These are phyloP conservation scores for Danio choprae DNA, from an alignment of 2,797 vertebrate species.

Conservation along the genomic window DNA sequence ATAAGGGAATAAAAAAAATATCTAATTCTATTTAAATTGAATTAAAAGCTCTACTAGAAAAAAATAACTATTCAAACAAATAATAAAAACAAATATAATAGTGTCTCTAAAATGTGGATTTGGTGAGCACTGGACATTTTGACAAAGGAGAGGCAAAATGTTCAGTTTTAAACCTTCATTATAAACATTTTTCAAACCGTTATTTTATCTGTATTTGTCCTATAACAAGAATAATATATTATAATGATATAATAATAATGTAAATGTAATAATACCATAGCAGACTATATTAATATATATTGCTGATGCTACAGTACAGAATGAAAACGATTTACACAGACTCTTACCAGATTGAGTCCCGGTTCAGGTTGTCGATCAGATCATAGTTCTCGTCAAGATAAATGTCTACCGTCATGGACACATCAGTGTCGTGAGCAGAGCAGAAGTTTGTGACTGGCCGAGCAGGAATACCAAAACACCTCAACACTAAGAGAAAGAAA, in stretches of 20 bases:
- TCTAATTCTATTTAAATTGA: too few species aligned
- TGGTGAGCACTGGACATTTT: neutral
- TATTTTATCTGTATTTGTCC: too few species aligned
- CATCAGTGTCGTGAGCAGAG: constrained; percentile 92
- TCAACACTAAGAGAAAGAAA: constrained; percentile 15
- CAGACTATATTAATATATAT: too few species aligned
- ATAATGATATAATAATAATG: too few species aligned
- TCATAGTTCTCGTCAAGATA: constrained; percentile 89
- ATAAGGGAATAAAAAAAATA: too few species aligned
- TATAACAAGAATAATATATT: too few species aligned
- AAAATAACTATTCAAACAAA: too few species aligned
- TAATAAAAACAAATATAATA: too few species aligned
- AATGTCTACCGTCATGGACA: constrained; percentile 90
- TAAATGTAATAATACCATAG: too few species aligned
- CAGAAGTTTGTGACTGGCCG: constrained; percentile 93
- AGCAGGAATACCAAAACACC: constrained; percentile 88
- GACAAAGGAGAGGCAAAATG: neutral
- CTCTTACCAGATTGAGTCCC: constrained; percentile 89
- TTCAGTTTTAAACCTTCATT: neutral
- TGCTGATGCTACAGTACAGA: neutral
- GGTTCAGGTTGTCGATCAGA: constrained; percentile 84
- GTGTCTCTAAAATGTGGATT: neutral
- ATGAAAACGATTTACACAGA: neutral
- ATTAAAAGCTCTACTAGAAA: too few species aligned
- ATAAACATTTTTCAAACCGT: neutral